These are phyloP conservation scores for Luperina testacea DNA, from an alignment of 2,888 invertebrate genomes.

Conservation along the genomic window DNA sequence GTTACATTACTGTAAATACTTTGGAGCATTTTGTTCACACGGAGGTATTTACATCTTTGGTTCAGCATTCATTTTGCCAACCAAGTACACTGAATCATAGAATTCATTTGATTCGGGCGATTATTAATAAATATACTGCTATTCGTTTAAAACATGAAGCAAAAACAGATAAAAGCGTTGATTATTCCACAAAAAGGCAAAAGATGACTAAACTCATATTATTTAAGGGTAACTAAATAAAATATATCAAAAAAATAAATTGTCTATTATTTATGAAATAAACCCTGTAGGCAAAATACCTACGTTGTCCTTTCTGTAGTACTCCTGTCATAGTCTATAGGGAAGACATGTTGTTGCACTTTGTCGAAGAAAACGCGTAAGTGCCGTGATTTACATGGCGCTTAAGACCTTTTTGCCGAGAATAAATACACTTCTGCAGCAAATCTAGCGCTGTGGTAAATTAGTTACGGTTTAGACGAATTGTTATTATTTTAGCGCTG, in stretches of 20 bases:
- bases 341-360: no score
- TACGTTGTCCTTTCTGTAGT: slow-evolving; percentile 22
- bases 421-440: no score
- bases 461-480: no score
- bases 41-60: slow-evolving; percentile 35
- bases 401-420: no score
- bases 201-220: slow-evolving; percentile 45
- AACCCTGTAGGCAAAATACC: slow-evolving; percentile 22
- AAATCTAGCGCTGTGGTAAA: no score
- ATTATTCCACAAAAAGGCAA: slow-evolving; percentile 34
- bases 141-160: slow-evolving; percentile 48
- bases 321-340: slow-evolving; percentile 21
- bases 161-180: slow-evolving; percentile 27
- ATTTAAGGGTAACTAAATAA: slow-evolving; percentile 35
- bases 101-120: slow-evolving; percentile 22
- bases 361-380: no score
- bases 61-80: slow-evolving; percentile 30
- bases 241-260: slow-evolving; percentile 23
- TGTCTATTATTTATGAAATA: slow-evolving; percentile 19
- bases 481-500: no score
- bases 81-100: slow-evolving; percentile 41
- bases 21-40: slow-evolving; percentile 21
- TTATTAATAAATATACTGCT: slow-evolving; percentile 37
- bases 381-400: no score
- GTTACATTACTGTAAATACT: slow-evolving; percentile 24